Base-by-base conservation (phyloP, 2,113 vertebrate genomes). In the Pagrus major region DNA sequence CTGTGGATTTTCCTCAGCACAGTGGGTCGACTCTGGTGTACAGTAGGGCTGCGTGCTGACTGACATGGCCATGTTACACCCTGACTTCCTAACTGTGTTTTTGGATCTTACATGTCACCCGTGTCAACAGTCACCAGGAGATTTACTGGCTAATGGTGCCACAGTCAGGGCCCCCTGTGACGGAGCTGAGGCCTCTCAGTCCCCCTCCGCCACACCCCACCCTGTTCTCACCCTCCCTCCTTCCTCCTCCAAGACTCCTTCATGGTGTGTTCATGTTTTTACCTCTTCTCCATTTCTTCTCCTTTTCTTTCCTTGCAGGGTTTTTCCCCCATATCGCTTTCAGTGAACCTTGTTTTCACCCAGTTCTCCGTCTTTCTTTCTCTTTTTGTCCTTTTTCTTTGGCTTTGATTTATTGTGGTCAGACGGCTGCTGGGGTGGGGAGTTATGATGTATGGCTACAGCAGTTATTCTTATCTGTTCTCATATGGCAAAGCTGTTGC, bases 401-500 rank as follows among this genome's bases (percentile, higher is more conserved):
- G 47, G 72, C 33, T 33, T 65, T 93, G 92, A 95, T 95, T 94
- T 89, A 94, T 92, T 76, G 56, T 23, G 29, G 56, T 74, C 82
- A 55, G 33, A 73, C 42, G 88, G 41, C 66, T 67, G 73, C 27
- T 56, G 66, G 80, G 84, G 75, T 29, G 60, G 20, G 61, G 79
- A 66, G 77, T 85, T 85, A 85, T 90, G 88, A 93, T 93, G 83
- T 87, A 92, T 88, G 79, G 85, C 86, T 68, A 35, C 58, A 78
- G 65, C n/a, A 60, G 88, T 91, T 95, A 95, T 94, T 95, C 92
- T 93, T 93, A 90, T 92, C 91, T 70, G 67, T 65, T 81, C 87
- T 87, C 89, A 93, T 81, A 89, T 93, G 91, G 88, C 89, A 91
- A 88, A 85, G 86, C 80, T 78, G 81, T 84, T 86, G 70, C 84